Conservation (phyloP, 2,888 invertebrate species). For the Formica aserva region DNA sequence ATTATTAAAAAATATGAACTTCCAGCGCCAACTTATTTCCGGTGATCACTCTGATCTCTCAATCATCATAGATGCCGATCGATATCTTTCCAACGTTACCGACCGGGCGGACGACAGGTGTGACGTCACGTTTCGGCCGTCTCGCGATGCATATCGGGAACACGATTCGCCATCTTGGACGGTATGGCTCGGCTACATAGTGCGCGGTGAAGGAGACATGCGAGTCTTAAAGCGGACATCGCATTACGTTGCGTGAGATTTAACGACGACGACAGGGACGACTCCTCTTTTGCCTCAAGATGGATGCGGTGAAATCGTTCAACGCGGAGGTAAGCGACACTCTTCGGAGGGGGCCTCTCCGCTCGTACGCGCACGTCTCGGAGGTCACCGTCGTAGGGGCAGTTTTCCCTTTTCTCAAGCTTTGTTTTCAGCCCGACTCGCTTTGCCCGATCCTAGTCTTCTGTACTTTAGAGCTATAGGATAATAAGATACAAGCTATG, state of each 20-base stretch:
- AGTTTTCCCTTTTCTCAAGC: conserved; percentile 71
- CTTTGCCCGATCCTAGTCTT: not conserved
- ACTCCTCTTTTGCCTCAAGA: conserved; percentile 78
- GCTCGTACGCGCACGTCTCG: conserved; percentile 61
- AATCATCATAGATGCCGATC: not conserved
- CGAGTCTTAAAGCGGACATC: conserved; percentile 73
- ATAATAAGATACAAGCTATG: not conserved
- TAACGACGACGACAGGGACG: conserved; percentile 61
- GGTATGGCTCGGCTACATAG: conserved; percentile 82
- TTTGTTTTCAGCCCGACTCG: conserved; percentile 11
- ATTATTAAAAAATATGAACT: too few relatives aligned
- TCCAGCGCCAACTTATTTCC: too few relatives aligned
- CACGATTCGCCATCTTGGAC: conserved; percentile 83
- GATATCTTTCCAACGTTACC: conserved; percentile 28
- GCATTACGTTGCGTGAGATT: conserved; percentile 68
- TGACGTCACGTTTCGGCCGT: conserved; percentile 73
- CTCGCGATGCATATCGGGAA: conserved; percentile 76
- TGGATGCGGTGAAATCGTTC: conserved; percentile 95
- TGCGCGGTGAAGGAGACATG: conserved; percentile 80
- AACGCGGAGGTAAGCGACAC: conserved; percentile 92
- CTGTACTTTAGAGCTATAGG: not conserved
- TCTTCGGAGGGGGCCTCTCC: conserved; percentile 20
- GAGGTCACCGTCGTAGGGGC: conserved; percentile 78
- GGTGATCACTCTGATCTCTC: too few relatives aligned
- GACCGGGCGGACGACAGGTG: conserved; percentile 43